Base-by-base conservation (phyloP, 2,888 invertebrate genomes). In the Macrophya annulata region DNA sequence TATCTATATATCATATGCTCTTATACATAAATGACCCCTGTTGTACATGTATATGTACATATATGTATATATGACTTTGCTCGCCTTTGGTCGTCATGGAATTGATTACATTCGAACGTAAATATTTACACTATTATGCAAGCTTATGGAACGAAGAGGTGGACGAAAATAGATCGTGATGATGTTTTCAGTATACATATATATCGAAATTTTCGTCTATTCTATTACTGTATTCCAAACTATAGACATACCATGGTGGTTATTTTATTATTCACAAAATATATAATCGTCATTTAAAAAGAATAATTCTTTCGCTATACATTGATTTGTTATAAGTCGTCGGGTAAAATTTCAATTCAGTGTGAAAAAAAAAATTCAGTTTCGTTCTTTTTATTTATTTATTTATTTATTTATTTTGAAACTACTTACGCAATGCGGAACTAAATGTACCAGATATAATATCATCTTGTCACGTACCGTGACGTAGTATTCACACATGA, bases 91-190 rank as follows among this genome's bases (percentile, higher is more conserved):
- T 55, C 55, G 37, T 79, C 59, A n/a, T n/a, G 40, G 43, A 51
- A 79, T 79, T 79, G 79, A 79, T 79, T 79, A 79, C 79, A 79
- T 79, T 79, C 55, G 25, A 59, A 15, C 37, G 59, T 79, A 59
- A 79, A 79, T 79, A 79, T 79, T 79, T 59, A 79, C 79, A 4
- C 25, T 51, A 55, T 79, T 79, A 79, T 79, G 59, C 79, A 79
- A 79, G 40, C 79, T n/a, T 48, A 40, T 21, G 25, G 17, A 31
- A 48, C 21, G 43, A 76, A 45, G 43, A 76, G 45, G 25, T 25
- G n/a, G 76, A 51, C 45, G 25, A 76, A 76, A 48, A 76, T 76
- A 76, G 76, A 62, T 62, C 62, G 21, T 25, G 62, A 25, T 74
- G 37, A 25, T 68, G 17, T 37, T 68, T 68, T 55, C n/a, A 6